Base-by-base conservation (phyloP, 2,888 invertebrate genomes). In the Volucella zonaria region DNA sequence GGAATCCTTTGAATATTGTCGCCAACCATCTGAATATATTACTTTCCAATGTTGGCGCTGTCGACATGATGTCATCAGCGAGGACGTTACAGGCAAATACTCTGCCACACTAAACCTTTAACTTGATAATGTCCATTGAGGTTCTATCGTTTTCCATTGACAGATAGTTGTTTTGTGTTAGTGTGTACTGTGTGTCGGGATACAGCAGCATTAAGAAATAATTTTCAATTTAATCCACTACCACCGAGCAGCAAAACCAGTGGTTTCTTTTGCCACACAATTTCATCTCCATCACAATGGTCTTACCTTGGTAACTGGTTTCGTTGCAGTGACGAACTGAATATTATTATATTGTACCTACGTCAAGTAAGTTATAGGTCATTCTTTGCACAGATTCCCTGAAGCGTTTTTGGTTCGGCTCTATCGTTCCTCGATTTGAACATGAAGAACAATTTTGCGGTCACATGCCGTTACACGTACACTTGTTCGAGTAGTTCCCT, bases 1-100 rank as follows among this genome's bases (percentile, higher is more conserved):
- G 79, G 75, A 80, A 75, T 83, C 78, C 82, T 79, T 79, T 82
- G 79, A 82, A 80, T 80, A 83, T 75, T 71, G 80, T 83, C 83
- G 79, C 80, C 83, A 83, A 70, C 80, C 61, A 75, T 75, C 70
- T 80, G 83, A 83, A 80, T 83, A 76, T 66, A 80, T 80, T 83
- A 83, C 80, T 74, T 75, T 71, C 66, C 75, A 66, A 80, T 75
- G 56, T 49, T 73, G 70, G 47, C 66, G 75, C 66, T 49, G 59
- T 40, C 70, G 47, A 82, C 73, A 83, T 83, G 83, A 80, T 71
- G 70, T 75, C 83, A 83, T 75, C 83, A 66, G n/a, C 23, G 45
- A 31, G 58, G 73, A 71, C 38, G 42, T 2, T 62, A 64, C 51
- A 6, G 31, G 6, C 64, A 54, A 38, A 62, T 4, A 31, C 31